phyloP scores from a whole-genome alignment of 2,888 invertebrate species.

The Gordius sp. region DNA sequence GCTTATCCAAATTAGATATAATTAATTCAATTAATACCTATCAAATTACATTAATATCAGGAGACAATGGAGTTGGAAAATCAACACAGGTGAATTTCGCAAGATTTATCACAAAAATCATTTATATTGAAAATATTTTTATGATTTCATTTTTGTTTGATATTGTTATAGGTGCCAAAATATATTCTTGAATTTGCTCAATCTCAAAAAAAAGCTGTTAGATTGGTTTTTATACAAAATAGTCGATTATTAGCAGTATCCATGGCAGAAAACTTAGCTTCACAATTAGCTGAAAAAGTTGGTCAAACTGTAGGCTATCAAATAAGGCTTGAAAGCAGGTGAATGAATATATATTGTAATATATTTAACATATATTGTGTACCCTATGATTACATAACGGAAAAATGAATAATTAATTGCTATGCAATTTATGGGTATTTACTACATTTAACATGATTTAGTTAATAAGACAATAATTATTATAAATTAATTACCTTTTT shows the following conservation, averaged over 20 bases:
- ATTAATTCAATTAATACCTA: constrained; percentile 40
- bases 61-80: constrained; percentile 70
- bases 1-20: constrained; percentile 34
- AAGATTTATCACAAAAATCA: neutral
- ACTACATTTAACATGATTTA: too few relatives aligned
- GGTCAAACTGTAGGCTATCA: constrained; percentile 62
- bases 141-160: constrained; percentile 8
- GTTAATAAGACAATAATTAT: too few relatives aligned
- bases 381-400: too few relatives aligned
- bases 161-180: constrained; percentile 49
- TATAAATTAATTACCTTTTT: too few relatives aligned
- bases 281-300: constrained; percentile 52
- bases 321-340: constrained; percentile 57
- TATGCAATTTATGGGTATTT: too few relatives aligned
- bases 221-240: constrained; percentile 61
- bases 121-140: neutral
- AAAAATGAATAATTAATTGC: too few relatives aligned
- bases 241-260: constrained; percentile 55
- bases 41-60: constrained; percentile 38
- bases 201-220: constrained; percentile 38
- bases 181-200: constrained; percentile 51
- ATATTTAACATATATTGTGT: too few relatives aligned
- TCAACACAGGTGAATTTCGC: constrained; percentile 45
- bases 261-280: constrained; percentile 61
- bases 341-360: too few relatives aligned